Base-by-base conservation (phyloP, 2,113 vertebrate genomes). In the Dromiciops gliroides region DNA sequence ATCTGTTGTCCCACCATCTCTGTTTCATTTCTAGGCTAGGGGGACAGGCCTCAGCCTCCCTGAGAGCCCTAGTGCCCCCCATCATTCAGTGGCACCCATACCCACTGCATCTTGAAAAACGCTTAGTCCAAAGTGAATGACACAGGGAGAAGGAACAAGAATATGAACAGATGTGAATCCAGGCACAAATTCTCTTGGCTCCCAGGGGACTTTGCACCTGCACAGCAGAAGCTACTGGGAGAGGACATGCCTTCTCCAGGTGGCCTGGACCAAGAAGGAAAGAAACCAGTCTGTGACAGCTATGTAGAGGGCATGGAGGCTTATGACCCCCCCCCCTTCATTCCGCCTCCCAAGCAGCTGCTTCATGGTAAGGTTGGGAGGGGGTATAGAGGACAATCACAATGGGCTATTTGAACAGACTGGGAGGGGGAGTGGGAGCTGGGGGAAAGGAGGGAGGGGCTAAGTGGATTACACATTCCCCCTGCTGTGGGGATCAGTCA, bases 341-440 rank as follows among this genome's bases (percentile, higher is more conserved):
- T 19, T 83, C 19, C 67, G n/a, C 67, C 67, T 83, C 67, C 67
- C 67, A n/a, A 44, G 67, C 67, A 83, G 67, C 67, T 83, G 67
- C 67, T 98, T 98, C 97, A 98, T 97, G 97, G 97, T 97, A 97
- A 96, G 94, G 96, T 3, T 3, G 91, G 95, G 31, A 92, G 31
- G 44, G 31, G 75, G 50, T 24, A 50, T 26, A 26, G 89, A 90
- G 89, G 48, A 49, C 5, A 19, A 48, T 31, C 9, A 90, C 47
- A 90, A 50, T 48, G 3, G 14, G 22, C 16, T 26, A 26, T 94
- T 94, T 94, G 94, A 96, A 92, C 92, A 88, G 83, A 50, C 90
- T 4, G 90, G 47, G 90, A 52, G 5, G 26, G 50, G 26, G 50
- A 49, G 89, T 44, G 50, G 28, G 47, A 51, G 6, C 11, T 6